phyloP scores from a whole-genome alignment of 2,113 vertebrate species.

The Cricetomys ansorgei region DNA sequence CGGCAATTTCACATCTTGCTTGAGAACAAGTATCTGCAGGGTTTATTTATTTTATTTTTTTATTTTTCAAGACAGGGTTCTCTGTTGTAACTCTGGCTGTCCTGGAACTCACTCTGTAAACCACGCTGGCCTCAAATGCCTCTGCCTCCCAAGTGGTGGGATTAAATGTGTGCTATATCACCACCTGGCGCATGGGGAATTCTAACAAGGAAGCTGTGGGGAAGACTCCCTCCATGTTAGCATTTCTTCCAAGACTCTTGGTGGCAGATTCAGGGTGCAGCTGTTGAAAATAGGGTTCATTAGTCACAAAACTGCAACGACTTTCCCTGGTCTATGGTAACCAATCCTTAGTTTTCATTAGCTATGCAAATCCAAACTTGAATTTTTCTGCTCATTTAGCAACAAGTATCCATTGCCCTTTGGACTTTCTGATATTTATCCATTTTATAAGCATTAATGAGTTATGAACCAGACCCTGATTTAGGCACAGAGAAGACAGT shows the following conservation, averaged over 20 bases:
- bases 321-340: not conserved
- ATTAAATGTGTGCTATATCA: too few species aligned
- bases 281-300: conserved; percentile 28
- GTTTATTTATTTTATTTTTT: too few species aligned
- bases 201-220: conserved; percentile 48
- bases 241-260: not conserved
- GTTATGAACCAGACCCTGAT: not conserved
- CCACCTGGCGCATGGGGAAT: conserved; percentile 60
- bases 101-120: too few species aligned
- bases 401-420: not conserved
- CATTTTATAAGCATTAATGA: not conserved
- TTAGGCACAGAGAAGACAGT: not conserved
- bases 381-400: not conserved
- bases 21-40: conserved; percentile 4
- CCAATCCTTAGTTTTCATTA: not conserved
- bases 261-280: not conserved
- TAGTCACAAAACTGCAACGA: conserved; percentile 13
- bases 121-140: too few species aligned
- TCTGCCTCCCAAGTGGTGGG: too few species aligned
- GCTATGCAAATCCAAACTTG: not conserved
- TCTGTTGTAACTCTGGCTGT: too few species aligned
- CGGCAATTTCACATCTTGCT: conserved; percentile 66
- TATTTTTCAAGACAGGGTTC: too few species aligned
- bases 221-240: not conserved
- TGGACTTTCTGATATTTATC: not conserved